phyloP scores from a whole-genome alignment of 2,888 invertebrate genomes.

The Aphodius granarius region DNA sequence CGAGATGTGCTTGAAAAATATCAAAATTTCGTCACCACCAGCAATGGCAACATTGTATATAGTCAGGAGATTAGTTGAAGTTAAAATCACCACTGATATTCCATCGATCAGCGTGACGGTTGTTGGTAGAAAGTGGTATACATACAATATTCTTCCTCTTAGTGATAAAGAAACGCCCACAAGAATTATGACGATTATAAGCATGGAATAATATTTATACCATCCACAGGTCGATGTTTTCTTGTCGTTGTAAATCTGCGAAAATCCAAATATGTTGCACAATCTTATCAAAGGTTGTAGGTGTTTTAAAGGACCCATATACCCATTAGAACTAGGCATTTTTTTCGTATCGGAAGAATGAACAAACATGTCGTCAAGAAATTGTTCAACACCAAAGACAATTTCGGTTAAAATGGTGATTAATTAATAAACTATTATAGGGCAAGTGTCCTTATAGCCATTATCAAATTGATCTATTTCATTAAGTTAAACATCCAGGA shows the following conservation, averaged over 20 bases:
- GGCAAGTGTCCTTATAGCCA: neutral
- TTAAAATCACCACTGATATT: neutral
- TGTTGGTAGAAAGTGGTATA: conserved; percentile 5
- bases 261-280: neutral
- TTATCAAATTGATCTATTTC: neutral
- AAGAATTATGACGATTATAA: neutral
- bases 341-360: neutral
- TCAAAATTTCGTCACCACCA: neutral
- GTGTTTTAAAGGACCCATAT: neutral
- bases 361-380: neutral
- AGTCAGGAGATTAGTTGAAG: neutral
- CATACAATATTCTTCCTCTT: neutral
- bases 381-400: neutral
- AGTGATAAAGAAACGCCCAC: neutral
- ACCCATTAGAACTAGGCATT: neutral
- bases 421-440: neutral
- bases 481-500: neutral
- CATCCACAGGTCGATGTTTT: neutral
- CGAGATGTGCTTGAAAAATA: neutral
- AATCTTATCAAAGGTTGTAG: neutral
- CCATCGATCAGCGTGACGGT: conserved; percentile 13
- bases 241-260: neutral
- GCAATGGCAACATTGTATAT: neutral
- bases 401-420: neutral
- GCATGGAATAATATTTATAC: conserved; percentile 3